Percentiles rank a stretch among this genome's conserved stretches.
Conservation (phyloP, 1,140 invertebrate species). For the Conus betulinus region DNA sequence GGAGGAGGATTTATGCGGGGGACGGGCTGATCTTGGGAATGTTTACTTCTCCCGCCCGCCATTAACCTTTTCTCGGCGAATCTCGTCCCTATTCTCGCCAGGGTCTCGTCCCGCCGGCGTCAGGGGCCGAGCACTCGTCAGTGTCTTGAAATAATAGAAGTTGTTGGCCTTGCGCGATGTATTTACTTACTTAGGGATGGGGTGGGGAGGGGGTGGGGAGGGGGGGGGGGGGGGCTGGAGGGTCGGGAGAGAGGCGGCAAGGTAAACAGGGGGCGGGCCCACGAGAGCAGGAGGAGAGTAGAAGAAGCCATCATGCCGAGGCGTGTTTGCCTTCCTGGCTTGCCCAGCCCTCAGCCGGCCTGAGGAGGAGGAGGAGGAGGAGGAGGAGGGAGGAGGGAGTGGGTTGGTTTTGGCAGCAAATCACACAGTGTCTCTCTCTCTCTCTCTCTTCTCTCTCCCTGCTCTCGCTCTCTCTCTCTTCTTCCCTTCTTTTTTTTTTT, state of each 20-base stretch:
- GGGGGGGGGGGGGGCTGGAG: background rate
- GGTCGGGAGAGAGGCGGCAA: background rate
- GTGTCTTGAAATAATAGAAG: background rate
- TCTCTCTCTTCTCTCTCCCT: no score
- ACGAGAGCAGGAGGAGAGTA: background rate
- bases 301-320: background rate
- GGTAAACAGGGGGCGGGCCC: background rate
- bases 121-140: constrained; percentile 3
- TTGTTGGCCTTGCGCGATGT: background rate
- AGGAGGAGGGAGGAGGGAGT: no score
- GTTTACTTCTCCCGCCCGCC: no score
- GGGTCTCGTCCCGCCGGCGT: background rate
- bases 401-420: no score
- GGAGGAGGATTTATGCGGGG: background rate
- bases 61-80: no score
- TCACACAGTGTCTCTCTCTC: background rate
- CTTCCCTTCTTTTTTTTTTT: background rate
- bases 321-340: no score
- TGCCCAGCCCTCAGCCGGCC: no score
- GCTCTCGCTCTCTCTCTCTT: no score
- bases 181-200: background rate
- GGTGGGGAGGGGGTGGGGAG: background rate
- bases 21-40: no score
- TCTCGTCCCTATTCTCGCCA: no score
- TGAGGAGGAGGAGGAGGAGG: no score